Evolutionary conservation across 2,888 invertebrate species (phyloP), one percentile per base, ranked within the genome.

Genomic region (Leptopilina myrica): DNA sequence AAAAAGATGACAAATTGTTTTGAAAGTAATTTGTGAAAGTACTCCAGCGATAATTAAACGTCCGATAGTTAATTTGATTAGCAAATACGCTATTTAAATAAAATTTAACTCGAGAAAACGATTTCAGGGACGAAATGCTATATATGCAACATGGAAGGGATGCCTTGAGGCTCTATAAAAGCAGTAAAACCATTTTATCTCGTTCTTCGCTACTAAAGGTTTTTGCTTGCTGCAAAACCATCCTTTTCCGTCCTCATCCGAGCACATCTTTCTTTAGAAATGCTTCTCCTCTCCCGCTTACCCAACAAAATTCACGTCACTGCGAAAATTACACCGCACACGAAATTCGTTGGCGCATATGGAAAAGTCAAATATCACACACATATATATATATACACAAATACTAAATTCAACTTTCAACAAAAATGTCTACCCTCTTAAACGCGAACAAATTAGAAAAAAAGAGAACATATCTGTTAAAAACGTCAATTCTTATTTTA

Each of bases 131-230:
- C 67, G 46, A 20, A 49, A 67, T 67, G 15, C 67, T 49, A 20
- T 62, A 15, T 59, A n/a, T 9, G 62, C 62, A 5, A 3, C 5
- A 59, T 49, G n/a, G 14, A 20, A 7, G 12, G 15, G 46, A 46
- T 67, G 46, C 67, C 67, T 49, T n/a, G 46, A 15, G 46, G 67
- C 67, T 67, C 46, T 69, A 49, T 49, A 20, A 49, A 69, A 69
- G 49, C 67, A 49, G 46, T 69, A 69, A 69, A 69, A 69, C 67
- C 49, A 69, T 49, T 67, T 69, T 65, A 69, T 69, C 67, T 53
- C 49, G 43, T 69, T 26, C 67, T 69, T 67, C 67, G 67, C 67
- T 46, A 46, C 67, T 67, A 12, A 67, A 49, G 67, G 46, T 67
- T 67, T 67, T 67, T 69, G 49, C 65, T 66, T 12, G n/a, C 67